These are phyloP conservation scores for Calameuta pallipes DNA, from an alignment of 2,888 invertebrate genomes.

Conservation along the genomic window DNA sequence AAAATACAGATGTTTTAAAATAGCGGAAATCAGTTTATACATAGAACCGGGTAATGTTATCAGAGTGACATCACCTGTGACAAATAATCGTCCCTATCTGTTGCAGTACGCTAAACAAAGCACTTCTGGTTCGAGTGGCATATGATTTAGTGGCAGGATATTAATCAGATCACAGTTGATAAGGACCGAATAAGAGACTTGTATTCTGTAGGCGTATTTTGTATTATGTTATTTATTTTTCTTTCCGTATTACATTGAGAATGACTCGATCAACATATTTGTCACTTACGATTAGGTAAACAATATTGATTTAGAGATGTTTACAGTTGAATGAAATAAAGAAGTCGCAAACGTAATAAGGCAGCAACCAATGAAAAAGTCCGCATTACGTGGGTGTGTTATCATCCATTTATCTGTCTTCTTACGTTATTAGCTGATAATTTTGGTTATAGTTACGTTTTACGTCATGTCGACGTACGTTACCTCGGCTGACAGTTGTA, in stretches of 20 bases:
- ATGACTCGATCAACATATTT: too few relatives aligned
- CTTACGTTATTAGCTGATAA: not conserved
- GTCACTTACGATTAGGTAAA: too few relatives aligned
- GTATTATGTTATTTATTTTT: not conserved
- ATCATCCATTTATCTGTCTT: not conserved
- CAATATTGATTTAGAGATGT: too few relatives aligned
- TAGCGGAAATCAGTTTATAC: too few relatives aligned
- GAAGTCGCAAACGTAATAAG: too few relatives aligned
- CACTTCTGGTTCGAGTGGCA: not conserved
- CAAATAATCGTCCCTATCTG: not conserved
- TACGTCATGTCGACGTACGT: not conserved
- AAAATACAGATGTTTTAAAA: too few relatives aligned
- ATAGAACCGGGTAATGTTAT: too few relatives aligned
- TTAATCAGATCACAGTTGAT: not conserved
- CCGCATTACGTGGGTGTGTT: not conserved
- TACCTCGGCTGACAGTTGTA: not conserved
- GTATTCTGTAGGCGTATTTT: not conserved
- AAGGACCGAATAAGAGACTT: not conserved
- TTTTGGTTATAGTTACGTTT: not conserved
- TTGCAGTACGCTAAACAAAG: not conserved
- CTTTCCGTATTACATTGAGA: too few relatives aligned
- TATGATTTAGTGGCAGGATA: not conserved
- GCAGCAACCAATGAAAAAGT: not conserved
- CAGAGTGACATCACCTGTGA: too few relatives aligned
- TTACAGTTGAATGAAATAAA: too few relatives aligned